phyloP scores from a whole-genome alignment of 1,140 invertebrate genomes.

The Scaptomyza montana region DNA sequence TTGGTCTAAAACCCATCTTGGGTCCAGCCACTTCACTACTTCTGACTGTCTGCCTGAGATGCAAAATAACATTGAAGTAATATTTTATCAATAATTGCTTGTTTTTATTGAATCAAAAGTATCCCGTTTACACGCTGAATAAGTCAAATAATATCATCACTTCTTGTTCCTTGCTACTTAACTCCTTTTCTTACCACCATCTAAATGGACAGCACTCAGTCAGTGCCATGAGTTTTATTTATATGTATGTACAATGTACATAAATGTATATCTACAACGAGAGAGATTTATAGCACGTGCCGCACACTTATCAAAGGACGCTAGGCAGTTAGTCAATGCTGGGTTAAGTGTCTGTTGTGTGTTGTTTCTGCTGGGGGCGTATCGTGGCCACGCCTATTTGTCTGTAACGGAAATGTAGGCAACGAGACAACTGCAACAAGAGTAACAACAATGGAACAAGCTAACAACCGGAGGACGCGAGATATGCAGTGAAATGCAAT shows the following conservation, averaged over 20 bases:
- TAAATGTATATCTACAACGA: neutral
- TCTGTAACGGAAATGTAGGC: conserved; percentile 73
- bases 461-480: conserved; percentile 1
- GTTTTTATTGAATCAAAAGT: no score
- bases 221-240: neutral
- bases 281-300: conserved; percentile 6
- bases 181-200: neutral
- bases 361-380: conserved; percentile 18
- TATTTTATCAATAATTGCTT: no score
- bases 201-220: neutral
- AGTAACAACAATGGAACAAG: conserved; percentile 17
- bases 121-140: no score
- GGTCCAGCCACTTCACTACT: no score
- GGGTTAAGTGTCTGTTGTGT: conserved; percentile 21
- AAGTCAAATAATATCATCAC: no score
- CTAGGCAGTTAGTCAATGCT: no score
- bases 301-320: conserved; percentile 3
- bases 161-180: neutral
- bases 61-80: no score
- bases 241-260: no score
- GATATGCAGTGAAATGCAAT: conserved; percentile 51
- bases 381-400: conserved; percentile 40
- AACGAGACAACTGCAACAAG: conserved; percentile 26
- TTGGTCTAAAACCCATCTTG: no score
- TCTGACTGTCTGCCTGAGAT: no score